A percentile compares a stretch with the other conserved stretches of the same genome.
Conservation (phyloP, 64 coral and sea anemone species). For the Platygyra sinensis region DNA sequence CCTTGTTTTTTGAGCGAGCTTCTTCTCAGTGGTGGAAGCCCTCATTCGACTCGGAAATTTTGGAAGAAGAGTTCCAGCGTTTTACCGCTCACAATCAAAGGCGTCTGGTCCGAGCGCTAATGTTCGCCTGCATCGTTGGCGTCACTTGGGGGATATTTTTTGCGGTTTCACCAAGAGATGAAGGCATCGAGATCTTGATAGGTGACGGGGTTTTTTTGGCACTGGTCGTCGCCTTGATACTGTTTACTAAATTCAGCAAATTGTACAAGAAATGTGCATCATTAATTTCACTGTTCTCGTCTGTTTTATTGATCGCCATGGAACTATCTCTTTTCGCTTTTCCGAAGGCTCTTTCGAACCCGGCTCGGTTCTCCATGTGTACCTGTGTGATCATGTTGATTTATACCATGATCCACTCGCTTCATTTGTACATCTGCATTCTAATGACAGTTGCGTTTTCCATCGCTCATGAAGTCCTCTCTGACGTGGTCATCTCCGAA, state of each 20-base stretch:
- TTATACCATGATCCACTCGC: conserved; percentile 91
- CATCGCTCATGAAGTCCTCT: conserved; percentile 85
- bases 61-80: conserved; percentile 97
- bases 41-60: conserved; percentile 91
- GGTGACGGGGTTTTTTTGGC: conserved; percentile 74
- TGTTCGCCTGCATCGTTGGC: conserved; percentile 68
- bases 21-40: conserved; percentile 99
- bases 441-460: conserved; percentile 83
- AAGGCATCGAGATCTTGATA: conserved; percentile 62
- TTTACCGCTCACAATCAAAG: conserved; percentile 89
- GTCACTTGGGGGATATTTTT: conserved; percentile 93
- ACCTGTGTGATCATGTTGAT: conserved; percentile 94
- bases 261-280: conserved; percentile 79
- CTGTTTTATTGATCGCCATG: conserved; percentile 65
- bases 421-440: conserved; percentile 92
- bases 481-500: not conserved
- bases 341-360: conserved; percentile 64
- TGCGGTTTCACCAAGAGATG: conserved; percentile 44
- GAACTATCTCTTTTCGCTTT: conserved; percentile 76
- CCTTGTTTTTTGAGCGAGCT: conserved; percentile 96
- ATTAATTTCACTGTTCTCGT: conserved; percentile 54
- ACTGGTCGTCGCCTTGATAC: conserved; percentile 67
- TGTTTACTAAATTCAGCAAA: conserved; percentile 88
- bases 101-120: conserved; percentile 75
- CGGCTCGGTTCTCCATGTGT: conserved; percentile 88